A percentile compares a stretch with the other conserved stretches of the same genome.
These are phyloP conservation scores for Borostomias antarcticus DNA, from an alignment of 2,797 vertebrate genomes.

Conservation along the genomic window DNA sequence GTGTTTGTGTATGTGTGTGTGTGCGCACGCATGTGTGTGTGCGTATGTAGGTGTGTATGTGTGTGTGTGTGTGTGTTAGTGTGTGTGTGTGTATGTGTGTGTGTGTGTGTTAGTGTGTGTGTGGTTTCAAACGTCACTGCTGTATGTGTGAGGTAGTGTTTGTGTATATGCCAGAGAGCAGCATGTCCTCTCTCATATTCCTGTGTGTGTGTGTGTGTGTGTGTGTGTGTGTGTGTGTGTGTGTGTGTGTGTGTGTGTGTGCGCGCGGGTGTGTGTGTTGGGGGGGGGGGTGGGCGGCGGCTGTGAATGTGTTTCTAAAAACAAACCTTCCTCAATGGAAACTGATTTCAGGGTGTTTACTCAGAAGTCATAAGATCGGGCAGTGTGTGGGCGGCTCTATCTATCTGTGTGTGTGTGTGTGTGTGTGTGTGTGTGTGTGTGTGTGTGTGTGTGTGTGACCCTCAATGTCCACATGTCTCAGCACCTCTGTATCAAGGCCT, in stretches of 20 bases:
- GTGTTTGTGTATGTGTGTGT: no score
- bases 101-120: no score
- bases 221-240: not conserved
- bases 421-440: not conserved
- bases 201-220: conserved; percentile 5
- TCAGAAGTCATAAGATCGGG: conserved; percentile 43
- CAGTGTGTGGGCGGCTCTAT: conserved; percentile 55
- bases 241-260: conserved; percentile 19
- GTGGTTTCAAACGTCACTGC: not conserved
- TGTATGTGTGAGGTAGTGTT: conserved; percentile 8
- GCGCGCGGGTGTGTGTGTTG: conserved; percentile 14
- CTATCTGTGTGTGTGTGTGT: conserved; percentile 11
- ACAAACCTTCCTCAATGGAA: conserved; percentile 44
- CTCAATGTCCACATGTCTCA: conserved; percentile 34
- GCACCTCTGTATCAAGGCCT: conserved; percentile 25
- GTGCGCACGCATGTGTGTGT: no score
- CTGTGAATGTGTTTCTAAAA: conserved; percentile 28
- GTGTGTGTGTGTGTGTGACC: conserved; percentile 29
- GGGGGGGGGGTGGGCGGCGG: not conserved
- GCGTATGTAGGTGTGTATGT: no score
- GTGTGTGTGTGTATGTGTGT: no score
- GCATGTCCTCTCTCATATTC: not conserved
- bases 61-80: no score
- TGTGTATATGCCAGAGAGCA: conserved; percentile 32
- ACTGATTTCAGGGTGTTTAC: conserved; percentile 47